Conservation (phyloP, 2,113 vertebrate genomes). For the Percopsis transmontana region DNA sequence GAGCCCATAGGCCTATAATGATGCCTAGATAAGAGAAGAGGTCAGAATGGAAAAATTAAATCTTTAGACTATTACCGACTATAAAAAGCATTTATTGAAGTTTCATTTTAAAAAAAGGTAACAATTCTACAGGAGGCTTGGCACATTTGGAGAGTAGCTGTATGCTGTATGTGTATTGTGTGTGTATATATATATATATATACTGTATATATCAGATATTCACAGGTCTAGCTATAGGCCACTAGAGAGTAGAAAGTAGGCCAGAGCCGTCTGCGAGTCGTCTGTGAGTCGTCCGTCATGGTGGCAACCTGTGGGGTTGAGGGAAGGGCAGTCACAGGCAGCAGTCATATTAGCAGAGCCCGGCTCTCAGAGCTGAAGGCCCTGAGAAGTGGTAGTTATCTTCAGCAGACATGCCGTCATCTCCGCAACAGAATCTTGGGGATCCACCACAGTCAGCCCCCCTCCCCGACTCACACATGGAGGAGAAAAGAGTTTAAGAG, state of each 20-base stretch:
- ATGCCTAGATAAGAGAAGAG: not conserved
- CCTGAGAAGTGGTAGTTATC: not conserved
- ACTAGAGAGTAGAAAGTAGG: slow-evolving; percentile 29
- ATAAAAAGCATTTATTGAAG: not conserved
- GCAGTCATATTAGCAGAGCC: slow-evolving; percentile 26
- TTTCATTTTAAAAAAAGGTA: too few relatives aligned
- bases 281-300: slow-evolving; percentile 28
- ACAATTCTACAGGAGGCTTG: too few relatives aligned
- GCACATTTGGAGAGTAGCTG: too few relatives aligned
- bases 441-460: slow-evolving; percentile 4
- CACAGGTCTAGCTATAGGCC: slow-evolving; percentile 23
- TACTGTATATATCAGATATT: slow-evolving; percentile 52
- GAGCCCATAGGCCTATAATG: not conserved
- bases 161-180: too few relatives aligned
- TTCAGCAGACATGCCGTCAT: not conserved
- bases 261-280: slow-evolving; percentile 14
- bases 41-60: not conserved
- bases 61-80: not conserved
- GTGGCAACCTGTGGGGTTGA: slow-evolving; percentile 29
- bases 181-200: too few relatives aligned
- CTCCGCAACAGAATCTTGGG: slow-evolving; percentile 4
- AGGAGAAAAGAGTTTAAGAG: not conserved
- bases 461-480: not conserved
- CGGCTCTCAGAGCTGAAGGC: slow-evolving; percentile 24
- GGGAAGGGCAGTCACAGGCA: slow-evolving; percentile 31